phyloP scores from a whole-genome alignment of 2,888 invertebrate species.

The Morpho helenor region DNA sequence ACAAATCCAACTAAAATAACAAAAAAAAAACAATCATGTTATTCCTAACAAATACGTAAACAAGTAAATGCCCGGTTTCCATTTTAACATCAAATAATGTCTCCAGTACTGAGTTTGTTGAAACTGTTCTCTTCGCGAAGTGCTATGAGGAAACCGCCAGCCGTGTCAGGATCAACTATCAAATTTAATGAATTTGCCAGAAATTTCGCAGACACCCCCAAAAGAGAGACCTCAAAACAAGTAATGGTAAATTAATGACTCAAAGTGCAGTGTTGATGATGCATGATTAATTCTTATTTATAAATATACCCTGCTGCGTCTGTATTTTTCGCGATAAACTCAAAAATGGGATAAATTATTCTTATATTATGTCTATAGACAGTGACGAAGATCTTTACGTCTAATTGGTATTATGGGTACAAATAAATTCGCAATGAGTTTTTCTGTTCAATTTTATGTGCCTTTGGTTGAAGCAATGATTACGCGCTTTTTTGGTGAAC shows the following conservation, averaged over 20 bases:
- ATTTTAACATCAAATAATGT: conserved; percentile 39
- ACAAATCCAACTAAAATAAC: conserved; percentile 30
- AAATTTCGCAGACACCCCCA: conserved; percentile 44
- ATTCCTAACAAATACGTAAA: conserved; percentile 33
- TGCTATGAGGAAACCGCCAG: conserved; percentile 1
- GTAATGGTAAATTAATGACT: conserved; percentile 38
- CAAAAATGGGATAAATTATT: too few relatives aligned
- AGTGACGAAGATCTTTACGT: too few relatives aligned
- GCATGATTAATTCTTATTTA: too few relatives aligned
- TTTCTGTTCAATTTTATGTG: too few relatives aligned
- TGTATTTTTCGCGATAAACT: too few relatives aligned
- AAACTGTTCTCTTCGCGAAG: conserved; percentile 34
- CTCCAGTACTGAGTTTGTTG: conserved; percentile 35
- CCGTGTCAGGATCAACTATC: neutral
- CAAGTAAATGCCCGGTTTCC: conserved; percentile 7
- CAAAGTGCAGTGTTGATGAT: neutral
- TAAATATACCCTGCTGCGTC: too few relatives aligned
- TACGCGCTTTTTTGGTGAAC: too few relatives aligned
- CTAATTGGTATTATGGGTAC: too few relatives aligned
- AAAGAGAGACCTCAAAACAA: conserved; percentile 45
- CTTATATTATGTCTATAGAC: too few relatives aligned
- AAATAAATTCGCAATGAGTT: too few relatives aligned
- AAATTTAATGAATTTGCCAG: conserved; percentile 26
- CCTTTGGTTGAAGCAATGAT: too few relatives aligned
- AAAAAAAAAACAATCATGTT: conserved; percentile 40